Evolutionary conservation across 2,888 invertebrate species (phyloP).

Genomic region (Yponomeuta malinellus): DNA sequence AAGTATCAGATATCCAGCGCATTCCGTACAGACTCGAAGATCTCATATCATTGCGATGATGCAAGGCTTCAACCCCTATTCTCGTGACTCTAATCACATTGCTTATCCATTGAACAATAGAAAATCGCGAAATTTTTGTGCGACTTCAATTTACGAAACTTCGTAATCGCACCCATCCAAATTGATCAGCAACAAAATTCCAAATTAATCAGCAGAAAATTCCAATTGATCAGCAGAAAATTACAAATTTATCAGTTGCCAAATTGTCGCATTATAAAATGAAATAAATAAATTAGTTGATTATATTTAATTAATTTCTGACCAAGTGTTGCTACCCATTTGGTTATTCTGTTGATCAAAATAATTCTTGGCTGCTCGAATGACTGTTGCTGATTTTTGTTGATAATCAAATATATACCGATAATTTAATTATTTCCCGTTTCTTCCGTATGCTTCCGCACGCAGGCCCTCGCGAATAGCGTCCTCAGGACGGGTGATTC

Average conservation of each 20-base stretch:
- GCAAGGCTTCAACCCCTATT: background rate
- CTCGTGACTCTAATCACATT: background rate
- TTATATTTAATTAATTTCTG: too few relatives aligned
- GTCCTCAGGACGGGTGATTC: background rate
- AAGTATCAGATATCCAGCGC: background rate
- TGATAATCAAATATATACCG: too few relatives aligned
- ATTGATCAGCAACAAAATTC: background rate
- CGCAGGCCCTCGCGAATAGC: background rate
- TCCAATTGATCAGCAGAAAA: too few relatives aligned
- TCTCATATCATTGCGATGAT: background rate
- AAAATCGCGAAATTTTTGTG: background rate
- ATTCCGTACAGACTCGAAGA: background rate
- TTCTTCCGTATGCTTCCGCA: background rate
- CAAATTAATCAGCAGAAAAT: too few relatives aligned
- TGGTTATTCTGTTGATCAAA: too few relatives aligned
- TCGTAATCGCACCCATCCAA: background rate
- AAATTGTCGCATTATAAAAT: too few relatives aligned
- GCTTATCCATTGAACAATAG: background rate
- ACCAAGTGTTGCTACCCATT: too few relatives aligned
- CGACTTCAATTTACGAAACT: background rate
- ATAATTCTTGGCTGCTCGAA: too few relatives aligned
- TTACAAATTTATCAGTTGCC: too few relatives aligned
- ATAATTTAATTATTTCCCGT: too few relatives aligned
- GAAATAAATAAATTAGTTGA: too few relatives aligned
- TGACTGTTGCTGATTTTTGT: too few relatives aligned